A percentile compares a stretch with the other conserved stretches of the same genome.
phyloP scores from a whole-genome alignment of 1,140 invertebrate species.

The Zaprionus ghesquierei region DNA sequence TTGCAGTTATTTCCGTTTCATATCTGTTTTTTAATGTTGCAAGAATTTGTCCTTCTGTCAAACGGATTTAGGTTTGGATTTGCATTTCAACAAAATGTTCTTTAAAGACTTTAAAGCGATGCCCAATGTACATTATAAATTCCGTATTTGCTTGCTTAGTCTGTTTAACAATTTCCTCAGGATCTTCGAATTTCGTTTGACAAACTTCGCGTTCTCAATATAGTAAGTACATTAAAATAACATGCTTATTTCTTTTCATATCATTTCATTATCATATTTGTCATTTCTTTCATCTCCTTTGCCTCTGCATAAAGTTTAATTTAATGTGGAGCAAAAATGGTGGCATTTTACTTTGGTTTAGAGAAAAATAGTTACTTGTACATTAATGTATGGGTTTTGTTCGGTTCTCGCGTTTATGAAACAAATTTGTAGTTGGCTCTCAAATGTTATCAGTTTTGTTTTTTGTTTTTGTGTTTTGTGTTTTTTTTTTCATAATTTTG shows the following conservation, averaged over 20 bases:
- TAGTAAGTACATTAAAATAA: constrained; percentile 27
- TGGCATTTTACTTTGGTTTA: constrained; percentile 71
- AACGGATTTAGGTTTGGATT: constrained; percentile 68
- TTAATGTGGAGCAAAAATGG: constrained; percentile 76
- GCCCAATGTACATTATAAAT: constrained; percentile 78
- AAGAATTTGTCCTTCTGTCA: constrained; percentile 61
- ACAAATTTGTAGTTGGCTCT: constrained; percentile 66
- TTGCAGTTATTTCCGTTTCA: constrained; percentile 75
- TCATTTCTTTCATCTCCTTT: constrained; percentile 37
- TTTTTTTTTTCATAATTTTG: constrained; percentile 37
- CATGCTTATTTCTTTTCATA: constrained; percentile 27
- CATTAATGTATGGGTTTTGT: constrained; percentile 57
- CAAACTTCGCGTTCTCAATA: constrained; percentile 35
- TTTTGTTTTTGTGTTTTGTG: constrained; percentile 49
- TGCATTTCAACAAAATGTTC: constrained; percentile 66
- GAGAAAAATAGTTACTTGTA: constrained; percentile 79
- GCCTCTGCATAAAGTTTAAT: constrained; percentile 61
- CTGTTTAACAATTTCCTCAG: constrained; percentile 54
- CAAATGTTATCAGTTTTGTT: constrained; percentile 30
- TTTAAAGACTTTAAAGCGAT: constrained; percentile 74
- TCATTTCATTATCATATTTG: background rate
- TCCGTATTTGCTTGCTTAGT: constrained; percentile 75
- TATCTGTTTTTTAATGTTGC: constrained; percentile 69
- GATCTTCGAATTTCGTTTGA: constrained; percentile 29
- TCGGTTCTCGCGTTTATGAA: constrained; percentile 59